Conservation (phyloP, 2,113 vertebrate species). For the Rafetus swinhoei region DNA sequence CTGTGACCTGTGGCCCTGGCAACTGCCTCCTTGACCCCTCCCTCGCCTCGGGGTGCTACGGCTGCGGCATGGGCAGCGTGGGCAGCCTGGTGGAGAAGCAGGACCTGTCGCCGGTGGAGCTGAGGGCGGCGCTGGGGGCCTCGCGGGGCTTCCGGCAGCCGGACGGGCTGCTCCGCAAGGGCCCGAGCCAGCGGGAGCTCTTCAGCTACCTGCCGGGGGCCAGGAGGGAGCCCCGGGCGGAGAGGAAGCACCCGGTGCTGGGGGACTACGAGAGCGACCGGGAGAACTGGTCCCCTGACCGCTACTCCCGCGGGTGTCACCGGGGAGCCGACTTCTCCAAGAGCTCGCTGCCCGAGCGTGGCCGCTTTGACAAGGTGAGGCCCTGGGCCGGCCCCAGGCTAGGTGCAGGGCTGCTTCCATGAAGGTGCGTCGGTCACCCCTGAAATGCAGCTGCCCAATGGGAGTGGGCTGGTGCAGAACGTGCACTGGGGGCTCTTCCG, state of each 20-base stretch:
- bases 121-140: conserved; percentile 80
- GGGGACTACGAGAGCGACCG: conserved; percentile 79
- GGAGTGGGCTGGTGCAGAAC: no score
- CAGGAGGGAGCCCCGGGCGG: conserved; percentile 87
- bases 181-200: conserved; percentile 91
- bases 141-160: conserved; percentile 86
- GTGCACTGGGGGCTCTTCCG: background rate
- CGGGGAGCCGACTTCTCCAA: conserved; percentile 91
- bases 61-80: conserved; percentile 94
- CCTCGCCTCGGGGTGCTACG: conserved; percentile 64
- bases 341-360: conserved; percentile 90
- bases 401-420: background rate
- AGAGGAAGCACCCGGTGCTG: conserved; percentile 78
- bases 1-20: conserved; percentile 83
- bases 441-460: background rate
- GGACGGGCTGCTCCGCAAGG: conserved; percentile 90
- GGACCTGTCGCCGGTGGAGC: conserved; percentile 84
- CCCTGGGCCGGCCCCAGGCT: background rate
- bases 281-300: conserved; percentile 85
- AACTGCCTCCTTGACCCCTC: conserved; percentile 79
- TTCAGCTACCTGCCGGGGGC: conserved; percentile 93
- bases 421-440: background rate
- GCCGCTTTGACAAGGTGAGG: conserved; percentile 94
- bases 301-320: conserved; percentile 88
- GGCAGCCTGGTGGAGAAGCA: conserved; percentile 95